Evolutionary conservation across 2,113 vertebrate genomes (phyloP), one percentile per base, ranked within the genome.

Genomic region (Butastur rufipennis): DNA sequence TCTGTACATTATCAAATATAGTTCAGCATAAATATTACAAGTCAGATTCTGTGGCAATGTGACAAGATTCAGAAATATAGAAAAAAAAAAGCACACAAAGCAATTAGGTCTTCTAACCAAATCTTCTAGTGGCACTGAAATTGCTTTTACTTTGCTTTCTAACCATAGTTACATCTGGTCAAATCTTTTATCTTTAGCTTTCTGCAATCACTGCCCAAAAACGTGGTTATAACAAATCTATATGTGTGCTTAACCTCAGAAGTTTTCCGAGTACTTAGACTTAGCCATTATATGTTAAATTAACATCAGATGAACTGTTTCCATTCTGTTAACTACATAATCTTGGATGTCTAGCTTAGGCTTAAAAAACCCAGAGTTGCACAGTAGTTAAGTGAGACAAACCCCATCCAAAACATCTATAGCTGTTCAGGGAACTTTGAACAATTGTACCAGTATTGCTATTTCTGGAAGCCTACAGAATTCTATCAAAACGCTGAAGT

Each of bases 151-250:
- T 42, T 85, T 48, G 26, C 42, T 82, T 67, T 43, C 23, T 74
- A 56, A 45, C 9, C 42, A 14, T 6, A 48, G 17, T 61, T 48
- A 16, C 9, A 83, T 5, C 7, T 19, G 3, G 6, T 32, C 22
- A 72, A 38, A 63, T 61, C 3, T 85, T 79, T 36, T 27, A 27
- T 4, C 32, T 38, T 86, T 42, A 58, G 25, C 26, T 38, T 86
- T 78, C 29, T 93, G 58, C 13, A 65, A 50, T 73, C 26, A 52
- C 34, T 78, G 27, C 40, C 40, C 55, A 86, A 58, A 95, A 65
- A 6, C 0, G 0, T 15, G 16, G 27, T 22, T 80, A 32, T 29
- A 81, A 65, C 16, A 84, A 89, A 56, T 4, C 10, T 55, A 0
- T 16, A 56, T 6, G 16, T 34, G 72, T 38, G 13, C 47, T 84